These are phyloP conservation scores for Perizoma flavofasciatum DNA, from an alignment of 2,888 invertebrate genomes.

Conservation along the genomic window DNA sequence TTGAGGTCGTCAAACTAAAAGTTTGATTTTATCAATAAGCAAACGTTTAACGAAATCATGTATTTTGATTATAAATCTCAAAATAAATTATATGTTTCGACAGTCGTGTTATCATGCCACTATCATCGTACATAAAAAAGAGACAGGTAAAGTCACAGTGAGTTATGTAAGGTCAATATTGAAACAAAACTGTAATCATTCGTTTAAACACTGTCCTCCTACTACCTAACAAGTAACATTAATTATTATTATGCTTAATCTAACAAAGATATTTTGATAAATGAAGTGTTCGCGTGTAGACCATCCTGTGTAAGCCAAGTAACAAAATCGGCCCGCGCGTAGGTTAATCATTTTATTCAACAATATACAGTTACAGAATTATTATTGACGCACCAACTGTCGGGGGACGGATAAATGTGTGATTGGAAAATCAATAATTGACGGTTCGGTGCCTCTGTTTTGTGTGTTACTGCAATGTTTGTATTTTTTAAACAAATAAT, in stretches of 20 bases:
- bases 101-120: no score
- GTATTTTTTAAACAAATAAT: no score
- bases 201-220: slow-evolving; percentile 12
- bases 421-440: slow-evolving; percentile 69
- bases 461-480: slow-evolving; percentile 4
- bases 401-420: slow-evolving; percentile 64
- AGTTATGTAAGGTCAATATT: slow-evolving; percentile 7
- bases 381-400: slow-evolving; percentile 80
- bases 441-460: slow-evolving; percentile 19
- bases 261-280: slow-evolving; percentile 40
- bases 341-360: slow-evolving; percentile 83
- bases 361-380: slow-evolving; percentile 76
- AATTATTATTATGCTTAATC: slow-evolving; percentile 29
- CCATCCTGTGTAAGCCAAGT: slow-evolving; percentile 41
- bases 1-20: no score
- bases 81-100: no score
- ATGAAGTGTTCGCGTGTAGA: slow-evolving; percentile 38
- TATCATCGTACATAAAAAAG: no score
- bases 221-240: slow-evolving; percentile 14
- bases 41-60: no score
- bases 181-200: slow-evolving; percentile 12
- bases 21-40: no score
- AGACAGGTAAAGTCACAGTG: background rate
- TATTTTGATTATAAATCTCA: no score
- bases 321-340: slow-evolving; percentile 55